Conservation (phyloP, 2,888 invertebrate genomes). For the Nebria brevicollis region DNA sequence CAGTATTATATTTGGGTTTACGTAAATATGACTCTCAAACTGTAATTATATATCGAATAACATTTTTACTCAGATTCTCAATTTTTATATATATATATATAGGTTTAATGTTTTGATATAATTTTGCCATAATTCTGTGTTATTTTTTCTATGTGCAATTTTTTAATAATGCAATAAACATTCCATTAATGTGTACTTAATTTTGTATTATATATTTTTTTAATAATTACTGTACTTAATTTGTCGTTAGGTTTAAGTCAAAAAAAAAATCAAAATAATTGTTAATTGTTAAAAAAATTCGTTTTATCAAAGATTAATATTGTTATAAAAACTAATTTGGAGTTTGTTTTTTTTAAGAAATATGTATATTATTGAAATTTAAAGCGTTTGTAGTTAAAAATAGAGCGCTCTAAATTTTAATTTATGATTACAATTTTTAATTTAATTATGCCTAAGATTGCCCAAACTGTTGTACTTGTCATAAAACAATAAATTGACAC, state of each 20-base stretch:
- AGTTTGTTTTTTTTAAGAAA: background rate
- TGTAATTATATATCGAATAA: background rate
- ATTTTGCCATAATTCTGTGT: background rate
- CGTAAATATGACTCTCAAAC: too few species aligned
- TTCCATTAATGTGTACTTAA: background rate
- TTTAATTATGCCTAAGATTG: slow-evolving; percentile 35
- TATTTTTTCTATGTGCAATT: background rate
- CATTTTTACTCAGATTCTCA: background rate
- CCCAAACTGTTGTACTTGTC: slow-evolving; percentile 32
- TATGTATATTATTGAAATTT: too few species aligned
- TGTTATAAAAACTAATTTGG: background rate
- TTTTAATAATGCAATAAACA: background rate
- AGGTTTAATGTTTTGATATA: background rate
- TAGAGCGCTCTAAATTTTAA: background rate
- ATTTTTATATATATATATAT: background rate
- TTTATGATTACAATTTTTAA: background rate
- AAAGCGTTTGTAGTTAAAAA: too few species aligned
- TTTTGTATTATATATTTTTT: background rate
- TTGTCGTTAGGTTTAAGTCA: background rate
- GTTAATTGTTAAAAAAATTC: background rate
- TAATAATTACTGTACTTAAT: background rate
- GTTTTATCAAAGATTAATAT: background rate
- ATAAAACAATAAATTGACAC: slow-evolving; percentile 32
- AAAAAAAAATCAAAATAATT: too few species aligned
- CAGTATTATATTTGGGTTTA: background rate